A percentile compares a stretch with the other conserved stretches of the same genome.
These are phyloP conservation scores for Halcyon leucocephala DNA, from an alignment of 2,797 vertebrate species.

Conservation along the genomic window DNA sequence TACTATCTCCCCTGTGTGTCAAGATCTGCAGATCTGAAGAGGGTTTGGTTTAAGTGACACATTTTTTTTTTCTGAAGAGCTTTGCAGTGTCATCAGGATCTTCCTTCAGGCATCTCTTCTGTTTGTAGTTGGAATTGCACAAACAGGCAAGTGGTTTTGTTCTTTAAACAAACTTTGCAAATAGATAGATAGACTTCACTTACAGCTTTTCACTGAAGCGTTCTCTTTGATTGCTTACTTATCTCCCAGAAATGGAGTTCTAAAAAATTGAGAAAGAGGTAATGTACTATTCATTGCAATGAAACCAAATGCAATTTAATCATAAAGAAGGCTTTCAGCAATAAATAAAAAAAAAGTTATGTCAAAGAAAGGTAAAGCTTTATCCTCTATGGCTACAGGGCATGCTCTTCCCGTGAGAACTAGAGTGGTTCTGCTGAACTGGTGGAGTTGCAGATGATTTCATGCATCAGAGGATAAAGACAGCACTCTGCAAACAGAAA, in stretches of 20 bases:
- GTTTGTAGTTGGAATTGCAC: constrained; percentile 8
- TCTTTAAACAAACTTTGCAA: constrained; percentile 32
- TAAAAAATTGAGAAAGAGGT: background rate
- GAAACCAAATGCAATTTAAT: background rate
- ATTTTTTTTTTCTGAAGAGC: background rate
- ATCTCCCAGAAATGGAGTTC: background rate
- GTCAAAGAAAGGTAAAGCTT: background rate
- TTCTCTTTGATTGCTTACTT: background rate
- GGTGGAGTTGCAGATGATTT: background rate
- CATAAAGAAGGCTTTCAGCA: background rate
- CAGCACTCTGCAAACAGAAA: background rate
- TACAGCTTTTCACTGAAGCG: background rate
- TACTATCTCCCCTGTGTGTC: background rate
- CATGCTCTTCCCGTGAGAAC: background rate
- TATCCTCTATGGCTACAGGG: background rate
- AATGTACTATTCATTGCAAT: background rate
- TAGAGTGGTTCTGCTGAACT: background rate
- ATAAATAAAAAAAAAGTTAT: background rate
- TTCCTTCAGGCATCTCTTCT: background rate
- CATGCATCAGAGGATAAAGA: background rate
- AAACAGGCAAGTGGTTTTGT: constrained; percentile 44
- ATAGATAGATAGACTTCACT: background rate
- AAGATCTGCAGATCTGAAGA: background rate
- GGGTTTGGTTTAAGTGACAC: constrained; percentile 2
- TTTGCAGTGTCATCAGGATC: background rate